Conservation (phyloP, 1,140 invertebrate species). For the Eurytemora carolleeae region DNA sequence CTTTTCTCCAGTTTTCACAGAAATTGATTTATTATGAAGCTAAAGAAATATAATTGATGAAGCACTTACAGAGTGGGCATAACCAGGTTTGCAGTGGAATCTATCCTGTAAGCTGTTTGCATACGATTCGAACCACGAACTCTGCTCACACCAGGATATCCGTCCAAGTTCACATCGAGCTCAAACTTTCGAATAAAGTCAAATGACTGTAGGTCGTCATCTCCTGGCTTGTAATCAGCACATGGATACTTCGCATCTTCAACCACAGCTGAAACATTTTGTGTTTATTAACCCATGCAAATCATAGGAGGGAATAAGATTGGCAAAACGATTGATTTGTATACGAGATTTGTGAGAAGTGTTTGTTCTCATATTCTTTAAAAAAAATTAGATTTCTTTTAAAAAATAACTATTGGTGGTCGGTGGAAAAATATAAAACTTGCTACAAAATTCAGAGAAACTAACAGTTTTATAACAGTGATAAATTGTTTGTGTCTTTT, state of each 20-base stretch:
- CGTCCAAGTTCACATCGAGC: conserved; percentile 39
- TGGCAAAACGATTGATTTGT: too few species aligned
- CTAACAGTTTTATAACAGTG: background rate
- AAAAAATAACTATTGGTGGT: conserved; percentile 3
- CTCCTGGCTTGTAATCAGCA: conserved; percentile 39
- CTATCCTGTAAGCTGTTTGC: conserved; percentile 53
- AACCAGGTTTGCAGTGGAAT: conserved; percentile 43
- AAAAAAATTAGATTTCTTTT: too few species aligned
- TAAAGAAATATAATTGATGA: background rate
- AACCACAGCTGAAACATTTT: too few species aligned
- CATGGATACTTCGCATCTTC: conserved; percentile 30
- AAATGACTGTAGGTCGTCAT: conserved; percentile 51
- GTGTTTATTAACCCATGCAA: too few species aligned
- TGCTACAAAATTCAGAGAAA: background rate
- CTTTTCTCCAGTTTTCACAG: too few species aligned
- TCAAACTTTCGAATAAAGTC: conserved; percentile 54
- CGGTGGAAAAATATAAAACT: background rate
- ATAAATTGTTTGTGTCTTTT: background rate
- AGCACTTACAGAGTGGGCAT: conserved; percentile 39
- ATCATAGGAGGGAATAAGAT: too few species aligned
- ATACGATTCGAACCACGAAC: conserved; percentile 48
- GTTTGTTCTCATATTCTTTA: too few species aligned
- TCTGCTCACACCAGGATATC: conserved; percentile 39
- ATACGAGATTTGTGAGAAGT: too few species aligned
- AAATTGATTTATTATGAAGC: too few species aligned